These are phyloP conservation scores for Adelosebastes latens DNA, from an alignment of 2,797 vertebrate genomes.

Conservation along the genomic window DNA sequence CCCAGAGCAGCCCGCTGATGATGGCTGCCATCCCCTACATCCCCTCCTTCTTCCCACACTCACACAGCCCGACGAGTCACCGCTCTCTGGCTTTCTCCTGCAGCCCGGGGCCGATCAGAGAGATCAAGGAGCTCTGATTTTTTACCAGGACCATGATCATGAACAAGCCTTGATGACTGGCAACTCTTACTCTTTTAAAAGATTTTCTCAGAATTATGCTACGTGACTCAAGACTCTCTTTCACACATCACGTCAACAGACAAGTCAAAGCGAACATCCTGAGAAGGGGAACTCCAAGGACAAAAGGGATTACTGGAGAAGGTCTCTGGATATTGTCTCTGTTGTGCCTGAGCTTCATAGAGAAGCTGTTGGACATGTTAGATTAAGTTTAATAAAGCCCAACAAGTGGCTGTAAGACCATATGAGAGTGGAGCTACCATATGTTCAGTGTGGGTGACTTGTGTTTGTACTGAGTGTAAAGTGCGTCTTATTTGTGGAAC, in stretches of 20 bases:
- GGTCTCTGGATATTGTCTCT: slow-evolving; percentile 5
- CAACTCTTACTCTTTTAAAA: background rate
- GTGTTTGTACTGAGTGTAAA: background rate
- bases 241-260: background rate
- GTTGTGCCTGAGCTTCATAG: slow-evolving; percentile 30
- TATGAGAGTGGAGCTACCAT: background rate
- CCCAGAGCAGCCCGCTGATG: slow-evolving; percentile 75
- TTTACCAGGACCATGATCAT: background rate
- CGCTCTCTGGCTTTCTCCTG: slow-evolving; percentile 13
- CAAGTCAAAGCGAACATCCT: background rate
- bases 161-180: background rate
- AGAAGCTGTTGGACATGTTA: background rate
- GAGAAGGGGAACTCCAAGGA: background rate
- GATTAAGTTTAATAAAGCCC: background rate
- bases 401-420: background rate
- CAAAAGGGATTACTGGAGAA: background rate
- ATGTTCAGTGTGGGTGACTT: background rate
- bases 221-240: background rate
- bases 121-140: slow-evolving; percentile 54
- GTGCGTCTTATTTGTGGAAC: background rate
- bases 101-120: slow-evolving; percentile 41
- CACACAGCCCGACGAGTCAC: slow-evolving; percentile 59
- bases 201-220: background rate
- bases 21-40: slow-evolving; percentile 80
- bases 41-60: slow-evolving; percentile 80